Evolutionary conservation across 1,140 invertebrate species (phyloP), one percentile per base, ranked within the genome.

Genomic region (Ridgeia piscesae): DNA sequence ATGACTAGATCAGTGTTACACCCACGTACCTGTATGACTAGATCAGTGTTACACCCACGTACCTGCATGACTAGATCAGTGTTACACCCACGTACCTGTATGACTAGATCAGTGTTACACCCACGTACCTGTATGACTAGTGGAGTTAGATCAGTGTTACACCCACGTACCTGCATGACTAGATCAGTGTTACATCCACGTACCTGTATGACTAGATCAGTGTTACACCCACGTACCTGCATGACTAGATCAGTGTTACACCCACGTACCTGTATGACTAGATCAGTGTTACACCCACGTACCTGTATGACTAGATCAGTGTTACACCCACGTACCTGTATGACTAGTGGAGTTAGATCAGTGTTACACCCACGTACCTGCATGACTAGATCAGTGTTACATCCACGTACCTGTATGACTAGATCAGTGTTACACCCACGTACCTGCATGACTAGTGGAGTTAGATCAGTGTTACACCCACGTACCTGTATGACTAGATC

Each of bases 201-300:
- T 42, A 42, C 42, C 42, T 42, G 42, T 11, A 42, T 42, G 42
- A 42, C 42, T 42, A 42, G 42, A 42, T n/a, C 42, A 42, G 4
- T 6, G 4, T 42, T 42, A 42, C 42, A 42, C 42, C n/a, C n/a
- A 42, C 42, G 4, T 42, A 42, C 42, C 42, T 42, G 42, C 42
- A 42, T 42, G 42, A 42, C 42, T 42, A 42, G 42, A 42, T n/a
- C n/a, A n/a, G n/a, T n/a, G n/a, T 97, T 42, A 21, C 27, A 77
- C 58, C 8, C 58, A 77, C 58, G 8, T 77, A 77, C 58, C 58
- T 77, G 58, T 21, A 77, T 77, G 58, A 77, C 58, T 77, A 77
- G 27, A 21, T 77, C 27, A 14, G 58, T 77, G n/a, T 97, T 42
- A 21, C 27, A 77, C 58, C 8, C 58, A 77, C 58, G 8, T 77